Base-by-base conservation (phyloP, 2,888 invertebrate genomes). In the Myopa testacea region DNA sequence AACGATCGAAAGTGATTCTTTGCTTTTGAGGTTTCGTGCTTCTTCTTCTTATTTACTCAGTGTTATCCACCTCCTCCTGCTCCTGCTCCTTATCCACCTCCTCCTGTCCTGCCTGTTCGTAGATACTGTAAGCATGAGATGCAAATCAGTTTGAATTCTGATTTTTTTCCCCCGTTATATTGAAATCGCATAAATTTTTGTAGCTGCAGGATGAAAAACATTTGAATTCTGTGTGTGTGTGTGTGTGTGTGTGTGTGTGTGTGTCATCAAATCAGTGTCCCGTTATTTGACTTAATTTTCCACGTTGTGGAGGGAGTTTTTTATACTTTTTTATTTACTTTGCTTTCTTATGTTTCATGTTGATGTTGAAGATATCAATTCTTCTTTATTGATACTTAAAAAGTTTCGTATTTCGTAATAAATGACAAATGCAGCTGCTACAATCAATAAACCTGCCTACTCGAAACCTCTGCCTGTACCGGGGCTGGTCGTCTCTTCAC, bases 111-210 rank as follows among this genome's bases (percentile, higher is more conserved):
- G 26, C 26, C 26, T 26, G 14, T 50, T 50, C 50, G 8, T 14
- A 50, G 50, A 8, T 50, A 16, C 55, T n/a, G 4, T n/a, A 16
- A 40, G 60, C 62, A 60, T 37, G 40, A n/a, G 45, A 74, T 65
- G 74, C 65, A 74, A 74, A 74, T 74, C 52, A 37, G 52, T 19
- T 37, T 19, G n/a, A 65, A 74, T 50, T 70, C 65, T 74, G 63
- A 74, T 63, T 37, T 74, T 74, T 74, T 50, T n/a, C n/a, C 26
- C 26, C 63, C 62, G 50, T 45, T 63, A 65, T 65, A 38, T 74
- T 74, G 74, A 50, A 65, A 63, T 55, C 52, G 50, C 40, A 74
- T 73, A 63, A 73, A 73, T 74, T 74, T 63, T 65, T 55, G 16
- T 14, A 55, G 16, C 55, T 55, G 55, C 5, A 55, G 55, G n/a